phyloP scores from a whole-genome alignment of 2,797 vertebrate genomes.

The Melanotaenia boesemani region DNA sequence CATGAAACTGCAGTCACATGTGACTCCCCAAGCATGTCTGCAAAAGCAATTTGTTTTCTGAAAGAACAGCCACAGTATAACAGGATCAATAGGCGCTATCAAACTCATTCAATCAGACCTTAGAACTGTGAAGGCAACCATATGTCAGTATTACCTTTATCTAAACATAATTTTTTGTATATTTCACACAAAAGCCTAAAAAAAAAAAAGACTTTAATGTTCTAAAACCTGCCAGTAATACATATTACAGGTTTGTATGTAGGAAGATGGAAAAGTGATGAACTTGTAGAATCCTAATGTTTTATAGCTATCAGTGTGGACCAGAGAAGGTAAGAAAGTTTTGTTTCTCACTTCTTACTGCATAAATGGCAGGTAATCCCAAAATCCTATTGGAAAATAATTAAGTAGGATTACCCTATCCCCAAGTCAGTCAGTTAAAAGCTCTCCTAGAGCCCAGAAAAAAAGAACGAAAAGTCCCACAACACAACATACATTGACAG shows the following conservation, averaged over 20 bases:
- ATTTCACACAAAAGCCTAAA: background rate
- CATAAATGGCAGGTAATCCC: background rate
- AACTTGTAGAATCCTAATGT: background rate
- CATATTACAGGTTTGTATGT: background rate
- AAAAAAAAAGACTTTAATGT: background rate
- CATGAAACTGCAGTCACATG: constrained; percentile 48
- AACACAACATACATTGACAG: no score
- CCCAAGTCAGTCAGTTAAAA: background rate
- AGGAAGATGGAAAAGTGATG: no score
- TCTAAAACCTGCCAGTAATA: background rate
- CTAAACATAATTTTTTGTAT: constrained; percentile 29
- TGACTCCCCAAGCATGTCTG: constrained; percentile 53
- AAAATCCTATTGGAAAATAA: background rate
- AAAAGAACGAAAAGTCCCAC: background rate
- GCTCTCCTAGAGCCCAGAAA: background rate
- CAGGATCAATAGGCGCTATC: constrained; percentile 73
- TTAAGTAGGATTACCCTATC: background rate
- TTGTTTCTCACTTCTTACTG: background rate
- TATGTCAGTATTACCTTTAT: constrained; percentile 55
- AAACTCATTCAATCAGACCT: constrained; percentile 72
- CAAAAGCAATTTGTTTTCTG: constrained; percentile 74
- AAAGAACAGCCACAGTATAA: constrained; percentile 70
- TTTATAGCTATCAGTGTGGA: background rate
- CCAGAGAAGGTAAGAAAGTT: background rate
- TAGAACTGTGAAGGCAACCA: constrained; percentile 55